Conservation (phyloP, 2,113 vertebrate species). For the Bubalus kerabau region DNA sequence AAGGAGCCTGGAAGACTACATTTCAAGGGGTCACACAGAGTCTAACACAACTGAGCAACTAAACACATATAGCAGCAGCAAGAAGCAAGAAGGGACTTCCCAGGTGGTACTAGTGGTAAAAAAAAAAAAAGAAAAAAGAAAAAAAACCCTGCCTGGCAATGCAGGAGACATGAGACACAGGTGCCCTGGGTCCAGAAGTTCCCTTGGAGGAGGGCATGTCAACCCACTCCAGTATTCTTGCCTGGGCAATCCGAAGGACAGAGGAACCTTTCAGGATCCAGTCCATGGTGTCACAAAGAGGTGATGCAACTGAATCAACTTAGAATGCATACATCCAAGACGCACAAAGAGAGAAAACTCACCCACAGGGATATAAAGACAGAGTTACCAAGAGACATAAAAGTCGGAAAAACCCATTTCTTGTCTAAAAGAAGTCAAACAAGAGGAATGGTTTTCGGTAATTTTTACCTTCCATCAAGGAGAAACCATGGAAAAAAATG, state of each 20-base stretch:
- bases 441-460: neutral
- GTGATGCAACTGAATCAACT: neutral
- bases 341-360: neutral
- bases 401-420: neutral
- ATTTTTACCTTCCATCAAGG: neutral
- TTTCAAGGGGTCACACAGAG: neutral
- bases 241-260: neutral
- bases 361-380: neutral
- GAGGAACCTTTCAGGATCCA: neutral
- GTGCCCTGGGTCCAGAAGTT: neutral
- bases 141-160: neutral
- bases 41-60: neutral
- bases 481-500: conserved; percentile 1
- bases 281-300: neutral
- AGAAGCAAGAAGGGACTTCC: neutral
- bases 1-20: neutral
- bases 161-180: neutral
- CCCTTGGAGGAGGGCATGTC: neutral
- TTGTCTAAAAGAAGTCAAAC: neutral
- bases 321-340: neutral
- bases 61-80: neutral
- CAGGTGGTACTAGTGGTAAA: neutral
- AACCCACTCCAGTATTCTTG: neutral
- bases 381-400: neutral
- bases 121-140: rapidly evolving